Evolutionary conservation across 2,113 vertebrate genomes (phyloP), one percentile per base, ranked within the genome.

Genomic region (Hystrix brachyura): DNA sequence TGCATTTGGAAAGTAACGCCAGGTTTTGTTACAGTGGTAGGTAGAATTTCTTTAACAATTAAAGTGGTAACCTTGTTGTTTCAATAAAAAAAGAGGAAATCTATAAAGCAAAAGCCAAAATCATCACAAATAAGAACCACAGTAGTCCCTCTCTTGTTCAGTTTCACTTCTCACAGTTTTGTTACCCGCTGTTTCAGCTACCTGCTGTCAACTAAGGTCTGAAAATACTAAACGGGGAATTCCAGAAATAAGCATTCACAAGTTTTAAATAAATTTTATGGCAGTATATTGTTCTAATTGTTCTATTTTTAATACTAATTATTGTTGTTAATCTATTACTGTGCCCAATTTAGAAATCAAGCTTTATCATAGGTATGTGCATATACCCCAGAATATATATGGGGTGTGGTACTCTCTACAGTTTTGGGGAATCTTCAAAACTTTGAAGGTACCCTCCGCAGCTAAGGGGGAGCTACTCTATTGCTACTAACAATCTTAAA

Each of bases 101-200:
- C 43, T 91, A 93, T 18, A 93, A 90, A 95, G 74, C 34, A 72
- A 94, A 90, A 80, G 17, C 27, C 81, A 76, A 95, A 84, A 85
- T 86, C 65, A 65, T 97, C 71, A 85, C 46, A 86, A 90, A 21
- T 72, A 82, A 94, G 18, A 78, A 92, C 32, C 80, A 76, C 2
- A 23, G 15, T 15, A 43, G 5, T 7, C 5, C 14, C 32, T 2
- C 11, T 25, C 64, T 13, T 11, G 43, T 13, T 90, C 48, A 88
- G 62, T 48, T 87, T 55, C 72, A 65, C n/a, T 53, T 27, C 27
- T 67, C 21, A n/a, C 21, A 51, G 25, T 76, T 74, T 72, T 23
- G 69, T 80, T 62, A 38, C 23, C 27, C 43, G 32, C n/a, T 7
- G 18, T 51, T 60, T 87, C 15, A 87, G 53, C 51, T 57, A 65